These are phyloP conservation scores for Montipora foliosa DNA, from an alignment of 64 coral and sea anemone genomes.

Conservation along the genomic window DNA sequence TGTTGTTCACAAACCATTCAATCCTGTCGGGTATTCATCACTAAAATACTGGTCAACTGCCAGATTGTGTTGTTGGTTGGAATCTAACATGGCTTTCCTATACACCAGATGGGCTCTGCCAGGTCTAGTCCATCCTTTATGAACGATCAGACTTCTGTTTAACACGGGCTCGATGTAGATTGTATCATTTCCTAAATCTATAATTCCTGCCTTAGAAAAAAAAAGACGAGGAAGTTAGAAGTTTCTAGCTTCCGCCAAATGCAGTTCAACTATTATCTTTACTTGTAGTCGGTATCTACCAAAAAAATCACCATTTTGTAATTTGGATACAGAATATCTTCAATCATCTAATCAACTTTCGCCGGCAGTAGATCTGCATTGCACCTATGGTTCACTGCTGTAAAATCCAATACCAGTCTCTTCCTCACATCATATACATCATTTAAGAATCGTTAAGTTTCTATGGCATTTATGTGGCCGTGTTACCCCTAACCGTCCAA, in stretches of 20 bases:
- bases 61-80: not conserved
- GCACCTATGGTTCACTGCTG: too few species aligned
- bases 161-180: conserved; percentile 81
- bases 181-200: conserved; percentile 71
- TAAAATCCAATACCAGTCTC: too few species aligned
- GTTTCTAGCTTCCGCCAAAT: not conserved
- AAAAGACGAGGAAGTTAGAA: not conserved
- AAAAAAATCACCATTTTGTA: too few species aligned
- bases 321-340: too few species aligned
- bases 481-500: too few species aligned
- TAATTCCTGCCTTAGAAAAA: conserved; percentile 70
- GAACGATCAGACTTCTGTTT: conserved; percentile 36
- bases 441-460: too few species aligned
- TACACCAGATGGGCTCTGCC: conserved; percentile 83
- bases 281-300: too few species aligned
- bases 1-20: conserved; percentile 14
- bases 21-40: not conserved
- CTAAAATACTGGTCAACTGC: not conserved
- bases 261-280: too few species aligned
- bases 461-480: too few species aligned
- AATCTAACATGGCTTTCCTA: conserved; percentile 36
- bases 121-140: not conserved
- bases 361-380: too few species aligned
- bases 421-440: too few species aligned
- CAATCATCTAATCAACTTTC: too few species aligned